These are phyloP conservation scores for Phyllotreta striolata DNA, from an alignment of 2,888 invertebrate genomes.

Conservation along the genomic window DNA sequence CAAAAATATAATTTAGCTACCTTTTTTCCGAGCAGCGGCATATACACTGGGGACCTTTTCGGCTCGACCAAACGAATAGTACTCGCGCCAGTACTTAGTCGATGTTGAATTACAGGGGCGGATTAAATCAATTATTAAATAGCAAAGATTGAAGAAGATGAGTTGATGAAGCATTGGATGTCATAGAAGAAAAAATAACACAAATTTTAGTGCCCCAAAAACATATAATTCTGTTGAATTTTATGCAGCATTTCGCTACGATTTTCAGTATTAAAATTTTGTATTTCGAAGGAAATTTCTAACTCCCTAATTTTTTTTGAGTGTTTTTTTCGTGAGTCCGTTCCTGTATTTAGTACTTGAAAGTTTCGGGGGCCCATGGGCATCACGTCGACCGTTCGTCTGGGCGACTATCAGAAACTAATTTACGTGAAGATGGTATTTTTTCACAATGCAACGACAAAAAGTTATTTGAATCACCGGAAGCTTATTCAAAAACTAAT, in stretches of 20 bases:
- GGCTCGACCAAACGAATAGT: constrained; percentile 25
- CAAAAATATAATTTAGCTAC: constrained; percentile 54
- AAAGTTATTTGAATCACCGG: constrained; percentile 51
- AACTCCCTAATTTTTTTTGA: too few species aligned
- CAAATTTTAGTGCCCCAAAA: too few species aligned
- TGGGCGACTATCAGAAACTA: constrained; percentile 44
- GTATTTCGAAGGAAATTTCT: too few species aligned
- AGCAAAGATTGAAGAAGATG: too few species aligned
- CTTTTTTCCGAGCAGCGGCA: constrained; percentile 50
- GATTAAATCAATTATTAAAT: background rate
- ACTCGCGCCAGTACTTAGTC: too few species aligned
- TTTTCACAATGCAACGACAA: constrained; percentile 50
- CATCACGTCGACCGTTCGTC: constrained; percentile 12
- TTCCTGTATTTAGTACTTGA: constrained; percentile 13
- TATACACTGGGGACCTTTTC: constrained; percentile 37
- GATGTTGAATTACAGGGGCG: constrained; percentile 4
- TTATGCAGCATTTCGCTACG: too few species aligned
- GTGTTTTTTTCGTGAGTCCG: background rate
- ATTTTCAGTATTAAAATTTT: too few species aligned
- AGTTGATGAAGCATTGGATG: too few species aligned
- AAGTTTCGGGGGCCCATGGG: background rate
- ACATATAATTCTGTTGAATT: too few species aligned
- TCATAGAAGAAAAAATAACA: too few species aligned
- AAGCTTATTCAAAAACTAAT: constrained; percentile 52
- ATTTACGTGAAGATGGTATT: constrained; percentile 52